These are phyloP conservation scores for Ardeotis arabs DNA, from an alignment of 2,113 vertebrate genomes.

Conservation along the genomic window DNA sequence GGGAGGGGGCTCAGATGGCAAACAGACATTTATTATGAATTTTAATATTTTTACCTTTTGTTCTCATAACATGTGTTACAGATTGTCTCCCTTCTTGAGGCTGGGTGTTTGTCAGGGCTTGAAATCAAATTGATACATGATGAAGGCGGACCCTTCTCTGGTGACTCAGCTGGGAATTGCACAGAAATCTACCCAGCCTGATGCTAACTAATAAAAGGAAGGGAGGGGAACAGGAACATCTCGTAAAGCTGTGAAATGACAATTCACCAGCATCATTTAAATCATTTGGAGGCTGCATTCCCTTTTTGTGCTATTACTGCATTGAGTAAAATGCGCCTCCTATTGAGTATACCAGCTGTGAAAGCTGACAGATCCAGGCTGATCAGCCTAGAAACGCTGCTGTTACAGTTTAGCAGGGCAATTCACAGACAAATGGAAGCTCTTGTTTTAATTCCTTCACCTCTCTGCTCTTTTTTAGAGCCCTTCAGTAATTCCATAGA, in stretches of 20 bases:
- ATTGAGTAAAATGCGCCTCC: slow-evolving; percentile 22
- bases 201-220: slow-evolving; percentile 61
- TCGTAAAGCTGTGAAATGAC: slow-evolving; percentile 51
- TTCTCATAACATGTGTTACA: slow-evolving; percentile 16
- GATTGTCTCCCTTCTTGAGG: not conserved
- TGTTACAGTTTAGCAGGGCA: slow-evolving; percentile 28
- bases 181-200: slow-evolving; percentile 44
- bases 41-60: slow-evolving; percentile 48
- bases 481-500: not conserved
- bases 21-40: slow-evolving; percentile 28
- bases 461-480: not conserved
- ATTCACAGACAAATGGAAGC: not conserved
- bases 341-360: not conserved
- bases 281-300: slow-evolving; percentile 4
- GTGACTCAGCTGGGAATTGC: slow-evolving; percentile 49
- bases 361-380: not conserved
- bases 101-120: slow-evolving; percentile 54
- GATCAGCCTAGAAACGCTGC: not conserved
- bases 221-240: not conserved
- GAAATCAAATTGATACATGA: slow-evolving; percentile 59
- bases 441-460: not conserved
- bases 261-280: slow-evolving; percentile 46
- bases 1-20: not conserved
- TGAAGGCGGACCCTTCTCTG: not conserved
- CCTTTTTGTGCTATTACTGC: slow-evolving; percentile 24